phyloP scores from a whole-genome alignment of 2,113 vertebrate species.

The Tachuris rubrigastra region DNA sequence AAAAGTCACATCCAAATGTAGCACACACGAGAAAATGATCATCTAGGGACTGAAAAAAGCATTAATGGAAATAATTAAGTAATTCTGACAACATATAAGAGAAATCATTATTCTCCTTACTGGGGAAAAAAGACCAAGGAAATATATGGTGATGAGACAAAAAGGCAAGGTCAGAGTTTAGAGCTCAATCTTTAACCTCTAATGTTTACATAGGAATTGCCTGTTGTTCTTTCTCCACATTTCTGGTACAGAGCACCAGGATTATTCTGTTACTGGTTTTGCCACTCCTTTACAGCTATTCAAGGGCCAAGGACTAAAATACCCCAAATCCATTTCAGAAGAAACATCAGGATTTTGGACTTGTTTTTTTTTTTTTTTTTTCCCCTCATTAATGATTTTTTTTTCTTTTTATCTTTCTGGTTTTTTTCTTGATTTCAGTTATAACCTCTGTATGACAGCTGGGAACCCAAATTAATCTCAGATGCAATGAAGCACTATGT shows the following conservation, averaged over 20 bases:
- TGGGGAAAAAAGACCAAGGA: background rate
- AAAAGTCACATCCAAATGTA: background rate
- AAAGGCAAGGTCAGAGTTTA: background rate
- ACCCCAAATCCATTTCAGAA: background rate
- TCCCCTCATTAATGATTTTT: background rate
- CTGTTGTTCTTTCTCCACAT: background rate
- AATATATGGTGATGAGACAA: background rate
- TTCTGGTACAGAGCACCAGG: background rate
- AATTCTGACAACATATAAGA: background rate
- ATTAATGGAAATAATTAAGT: background rate
- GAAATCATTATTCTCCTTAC: background rate
- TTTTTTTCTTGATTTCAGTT: background rate
- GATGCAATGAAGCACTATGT: background rate
- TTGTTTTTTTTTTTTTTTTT: background rate
- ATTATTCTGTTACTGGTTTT: background rate
- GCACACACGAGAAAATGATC: background rate
- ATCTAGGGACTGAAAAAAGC: background rate
- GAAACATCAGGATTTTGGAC: background rate
- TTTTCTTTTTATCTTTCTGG: background rate
- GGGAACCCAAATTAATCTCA: background rate
- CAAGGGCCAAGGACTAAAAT: background rate
- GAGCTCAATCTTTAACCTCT: background rate
- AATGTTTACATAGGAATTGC: background rate
- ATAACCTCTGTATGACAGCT: background rate
- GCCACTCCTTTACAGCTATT: background rate